Evolutionary conservation across 2,113 vertebrate genomes (phyloP).

Genomic region (Alexandromys fortis): DNA sequence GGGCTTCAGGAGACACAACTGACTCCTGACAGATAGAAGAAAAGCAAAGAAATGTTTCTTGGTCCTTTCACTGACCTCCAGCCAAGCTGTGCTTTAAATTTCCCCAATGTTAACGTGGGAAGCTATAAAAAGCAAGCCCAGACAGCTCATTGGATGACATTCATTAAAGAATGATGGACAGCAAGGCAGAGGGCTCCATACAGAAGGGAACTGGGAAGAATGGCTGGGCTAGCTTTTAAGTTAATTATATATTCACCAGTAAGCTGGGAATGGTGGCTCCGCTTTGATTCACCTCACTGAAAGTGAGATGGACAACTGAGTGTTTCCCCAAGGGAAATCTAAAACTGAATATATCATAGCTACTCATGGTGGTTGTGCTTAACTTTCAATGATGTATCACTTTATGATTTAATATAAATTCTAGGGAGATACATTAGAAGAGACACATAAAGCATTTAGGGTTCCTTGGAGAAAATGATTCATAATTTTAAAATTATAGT

Average conservation of each 20-base stretch:
- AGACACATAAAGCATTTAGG: slow-evolving; percentile 18
- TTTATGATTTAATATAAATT: slow-evolving; percentile 71
- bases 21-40: background rate
- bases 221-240: slow-evolving; percentile 12
- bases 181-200: background rate
- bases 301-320: slow-evolving; percentile 24
- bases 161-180: slow-evolving; percentile 46
- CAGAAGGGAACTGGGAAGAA: background rate
- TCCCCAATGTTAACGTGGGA: slow-evolving; percentile 10
- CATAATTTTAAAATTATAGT: slow-evolving; percentile 61
- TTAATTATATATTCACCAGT: slow-evolving; percentile 72
- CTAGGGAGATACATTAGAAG: slow-evolving; percentile 49
- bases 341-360: slow-evolving; percentile 40
- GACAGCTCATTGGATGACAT: background rate
- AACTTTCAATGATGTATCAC: slow-evolving; percentile 64
- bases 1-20: background rate
- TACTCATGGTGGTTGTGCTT: slow-evolving; percentile 59
- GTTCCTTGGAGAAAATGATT: slow-evolving; percentile 61
- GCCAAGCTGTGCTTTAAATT: background rate
- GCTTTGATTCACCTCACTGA: slow-evolving; percentile 55
- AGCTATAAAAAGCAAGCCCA: background rate
- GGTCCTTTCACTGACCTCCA: slow-evolving; percentile 6
- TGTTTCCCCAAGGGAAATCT: slow-evolving; percentile 67
- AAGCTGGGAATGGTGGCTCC: slow-evolving; percentile 46
- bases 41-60: background rate